A percentile compares a stretch with the other conserved stretches of the same genome.
Evolutionary conservation across 1,140 invertebrate species (phyloP).

Genomic region (Lepidurus apus): DNA sequence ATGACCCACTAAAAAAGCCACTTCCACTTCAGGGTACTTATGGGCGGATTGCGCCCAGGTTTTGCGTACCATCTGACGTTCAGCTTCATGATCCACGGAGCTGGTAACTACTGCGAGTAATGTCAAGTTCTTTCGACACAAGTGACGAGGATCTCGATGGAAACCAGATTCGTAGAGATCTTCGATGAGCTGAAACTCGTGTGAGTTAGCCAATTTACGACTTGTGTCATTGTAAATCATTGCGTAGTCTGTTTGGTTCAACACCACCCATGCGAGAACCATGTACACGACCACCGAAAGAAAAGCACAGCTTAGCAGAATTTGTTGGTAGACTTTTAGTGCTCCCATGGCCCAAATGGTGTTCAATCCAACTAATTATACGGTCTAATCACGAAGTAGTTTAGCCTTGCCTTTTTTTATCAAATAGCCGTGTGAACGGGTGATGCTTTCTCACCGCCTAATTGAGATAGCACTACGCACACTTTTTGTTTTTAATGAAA

Average conservation of each 20-base stretch:
- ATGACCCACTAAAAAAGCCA: slow-evolving; percentile 23
- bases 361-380: background rate
- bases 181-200: background rate
- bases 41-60: slow-evolving; percentile 56
- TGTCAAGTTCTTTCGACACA: background rate
- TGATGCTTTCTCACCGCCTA: too few species aligned
- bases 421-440: too few species aligned
- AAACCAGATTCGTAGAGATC: background rate
- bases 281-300: slow-evolving; percentile 13
- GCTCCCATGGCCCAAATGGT: background rate
- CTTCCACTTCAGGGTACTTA: background rate
- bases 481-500: too few species aligned
- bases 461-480: too few species aligned
- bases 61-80: slow-evolving; percentile 54
- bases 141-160: background rate
- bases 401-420: too few species aligned
- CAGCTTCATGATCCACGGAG: background rate
- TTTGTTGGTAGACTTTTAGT: background rate
- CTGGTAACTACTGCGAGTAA: background rate
- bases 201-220: background rate
- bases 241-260: background rate
- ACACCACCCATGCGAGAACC: background rate
- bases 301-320: background rate
- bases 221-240: background rate
- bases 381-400: too few species aligned